Conservation (phyloP, 2,113 vertebrate species). For the Anarhynchus alexandrinus region DNA sequence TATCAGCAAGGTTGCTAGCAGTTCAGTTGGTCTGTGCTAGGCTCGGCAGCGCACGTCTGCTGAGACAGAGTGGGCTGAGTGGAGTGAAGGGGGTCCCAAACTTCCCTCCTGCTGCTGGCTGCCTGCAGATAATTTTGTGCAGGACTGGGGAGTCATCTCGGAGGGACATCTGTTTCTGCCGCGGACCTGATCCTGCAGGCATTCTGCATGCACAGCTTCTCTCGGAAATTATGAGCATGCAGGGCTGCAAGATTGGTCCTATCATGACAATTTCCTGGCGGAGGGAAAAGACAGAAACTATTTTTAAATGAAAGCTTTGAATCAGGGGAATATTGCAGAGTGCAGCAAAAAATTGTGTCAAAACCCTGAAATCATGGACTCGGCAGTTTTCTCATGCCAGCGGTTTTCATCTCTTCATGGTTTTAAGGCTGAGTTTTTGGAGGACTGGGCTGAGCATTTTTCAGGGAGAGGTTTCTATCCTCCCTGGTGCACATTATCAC, state of each 20-base stretch:
- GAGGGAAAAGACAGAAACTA: slow-evolving; percentile 10
- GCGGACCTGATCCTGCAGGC: not conserved
- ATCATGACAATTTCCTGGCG: slow-evolving; percentile 28
- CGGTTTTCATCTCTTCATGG: slow-evolving; percentile 9
- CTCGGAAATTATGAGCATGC: not conserved
- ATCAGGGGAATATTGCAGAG: slow-evolving; percentile 50
- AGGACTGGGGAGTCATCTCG: not conserved
- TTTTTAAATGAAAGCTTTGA: slow-evolving; percentile 59
- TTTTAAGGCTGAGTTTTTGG: slow-evolving; percentile 27
- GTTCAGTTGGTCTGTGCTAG: not conserved
- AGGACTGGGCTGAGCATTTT: not conserved
- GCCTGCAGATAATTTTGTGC: not conserved
- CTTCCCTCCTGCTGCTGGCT: not conserved
- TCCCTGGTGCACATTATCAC: not conserved
- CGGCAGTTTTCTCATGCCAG: slow-evolving; percentile 27
- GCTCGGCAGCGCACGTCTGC: not conserved
- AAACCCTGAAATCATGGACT: slow-evolving; percentile 35
- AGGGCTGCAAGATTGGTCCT: not conserved
- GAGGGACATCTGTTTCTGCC: not conserved
- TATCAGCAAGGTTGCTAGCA: not conserved
- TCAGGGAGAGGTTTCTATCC: not conserved
- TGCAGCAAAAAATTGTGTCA: slow-evolving; percentile 40
- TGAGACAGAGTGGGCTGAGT: not conserved
- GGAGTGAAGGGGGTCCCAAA: not conserved
- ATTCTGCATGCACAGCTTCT: not conserved